These are phyloP conservation scores for Scopus umbretta DNA, from an alignment of 2,113 vertebrate species.

Conservation along the genomic window DNA sequence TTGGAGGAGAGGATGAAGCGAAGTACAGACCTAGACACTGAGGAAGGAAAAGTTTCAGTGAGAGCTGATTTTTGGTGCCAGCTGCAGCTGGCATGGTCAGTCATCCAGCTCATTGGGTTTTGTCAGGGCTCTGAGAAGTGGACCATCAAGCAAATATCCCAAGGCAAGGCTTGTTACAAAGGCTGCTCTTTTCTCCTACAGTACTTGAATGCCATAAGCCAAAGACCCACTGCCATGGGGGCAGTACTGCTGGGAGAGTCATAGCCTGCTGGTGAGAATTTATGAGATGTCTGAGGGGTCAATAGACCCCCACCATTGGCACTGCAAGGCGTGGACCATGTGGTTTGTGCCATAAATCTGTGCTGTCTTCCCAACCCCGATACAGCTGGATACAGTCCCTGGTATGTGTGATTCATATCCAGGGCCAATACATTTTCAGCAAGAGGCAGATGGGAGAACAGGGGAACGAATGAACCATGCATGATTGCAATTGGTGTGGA, in stretches of 20 bases:
- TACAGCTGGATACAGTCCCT: neutral
- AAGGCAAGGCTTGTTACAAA: neutral
- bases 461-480: rapidly evolving
- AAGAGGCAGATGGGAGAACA: neutral
- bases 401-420: neutral
- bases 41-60: neutral
- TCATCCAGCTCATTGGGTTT: rapidly evolving
- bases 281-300: neutral
- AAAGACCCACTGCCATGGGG: neutral
- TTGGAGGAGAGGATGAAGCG: neutral
- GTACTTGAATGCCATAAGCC: neutral
- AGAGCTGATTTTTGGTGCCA: neutral
- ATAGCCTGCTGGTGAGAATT: neutral
- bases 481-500: neutral
- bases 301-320: neutral
- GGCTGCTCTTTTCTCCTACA: neutral
- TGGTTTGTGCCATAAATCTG: neutral
- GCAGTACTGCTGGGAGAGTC: neutral
- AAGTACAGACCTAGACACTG: neutral
- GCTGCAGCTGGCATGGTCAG: neutral
- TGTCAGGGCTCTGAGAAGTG: neutral
- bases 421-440: neutral
- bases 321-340: neutral
- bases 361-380: neutral
- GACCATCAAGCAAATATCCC: neutral